phyloP scores from a whole-genome alignment of 1,140 invertebrate genomes.

The Campoletis sonorensis region DNA sequence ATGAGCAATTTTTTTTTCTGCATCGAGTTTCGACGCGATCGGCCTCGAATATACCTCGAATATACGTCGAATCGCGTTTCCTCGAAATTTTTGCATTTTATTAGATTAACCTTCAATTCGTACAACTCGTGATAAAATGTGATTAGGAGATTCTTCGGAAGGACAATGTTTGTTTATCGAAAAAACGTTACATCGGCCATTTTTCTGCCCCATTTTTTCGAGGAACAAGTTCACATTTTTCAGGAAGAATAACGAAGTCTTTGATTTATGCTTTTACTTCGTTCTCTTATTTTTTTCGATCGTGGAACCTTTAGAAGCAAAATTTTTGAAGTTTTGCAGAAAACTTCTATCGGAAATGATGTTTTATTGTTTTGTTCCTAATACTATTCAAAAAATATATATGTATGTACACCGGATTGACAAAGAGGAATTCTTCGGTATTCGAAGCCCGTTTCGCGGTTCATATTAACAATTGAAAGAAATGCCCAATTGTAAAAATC shows the following conservation, averaged over 20 bases:
- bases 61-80: neutral
- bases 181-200: neutral
- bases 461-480: neutral
- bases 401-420: no score
- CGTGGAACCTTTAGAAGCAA: no score
- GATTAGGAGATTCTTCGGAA: no score
- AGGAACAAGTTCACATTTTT: neutral
- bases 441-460: neutral
- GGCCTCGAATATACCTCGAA: neutral
- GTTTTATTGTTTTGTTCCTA: no score
- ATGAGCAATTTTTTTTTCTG: constrained; percentile 30
- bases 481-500: neutral
- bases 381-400: no score
- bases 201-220: neutral
- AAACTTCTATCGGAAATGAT: no score
- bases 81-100: neutral
- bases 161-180: neutral
- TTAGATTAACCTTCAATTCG: neutral
- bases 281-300: no score
- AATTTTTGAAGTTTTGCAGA: no score
- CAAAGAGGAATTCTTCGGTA: constrained; percentile 5
- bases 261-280: no score
- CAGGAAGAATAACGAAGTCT: no score
- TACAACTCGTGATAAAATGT: neutral
- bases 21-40: neutral